Base-by-base conservation (phyloP, 92 coral and sea anemone genomes). In the Porites cylindrica region DNA sequence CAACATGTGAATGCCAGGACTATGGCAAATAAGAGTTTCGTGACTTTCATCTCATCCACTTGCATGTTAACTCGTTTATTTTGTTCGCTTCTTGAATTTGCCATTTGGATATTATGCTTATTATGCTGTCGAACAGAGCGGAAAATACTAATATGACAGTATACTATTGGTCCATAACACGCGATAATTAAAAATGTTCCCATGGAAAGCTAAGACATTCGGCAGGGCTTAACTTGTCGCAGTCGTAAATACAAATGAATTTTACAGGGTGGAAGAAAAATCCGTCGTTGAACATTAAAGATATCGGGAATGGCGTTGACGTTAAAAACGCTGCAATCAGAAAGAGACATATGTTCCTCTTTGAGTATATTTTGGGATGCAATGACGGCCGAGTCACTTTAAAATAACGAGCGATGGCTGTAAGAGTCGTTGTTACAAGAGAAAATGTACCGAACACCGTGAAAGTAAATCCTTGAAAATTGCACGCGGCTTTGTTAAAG, bases 381-480 rank as follows among this genome's bases (percentile, higher is more conserved):
- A 79, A 3, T 17, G 58, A 14, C 21, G 83, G 63, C 14, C 73
- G 60, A 19, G 73, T 21, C 74, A 79, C 73, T 52, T 65, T 66
- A 50, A 79, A 79, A 50, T 65, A 79, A 14, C 74, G 83, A 4
- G 72, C 73, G 23, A 67, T 79, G n/a, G 83, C 83, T 0, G 73
- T 66, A 7, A 79, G 24, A 0, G 83, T 53, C 83, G 66, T 79
- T 8, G 63, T 65, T 2, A 65, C 50, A 20, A 79, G 72, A 5
- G 74, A 79, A 11, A 66, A 14, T 2, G 74, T 66, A 6, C 73
- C 83, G 4, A 66, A 66, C 61, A 67, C 43, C 6, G 83, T 66
- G n/a, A 66, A 50, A 21, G 32, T 13, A 16, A 79, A 64, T 1
- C 83, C 84, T 80, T 66, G 51, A 51, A 51, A 80, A 51, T 51